Conservation (phyloP, 2,113 vertebrate genomes). For the Perccottus glenii region DNA sequence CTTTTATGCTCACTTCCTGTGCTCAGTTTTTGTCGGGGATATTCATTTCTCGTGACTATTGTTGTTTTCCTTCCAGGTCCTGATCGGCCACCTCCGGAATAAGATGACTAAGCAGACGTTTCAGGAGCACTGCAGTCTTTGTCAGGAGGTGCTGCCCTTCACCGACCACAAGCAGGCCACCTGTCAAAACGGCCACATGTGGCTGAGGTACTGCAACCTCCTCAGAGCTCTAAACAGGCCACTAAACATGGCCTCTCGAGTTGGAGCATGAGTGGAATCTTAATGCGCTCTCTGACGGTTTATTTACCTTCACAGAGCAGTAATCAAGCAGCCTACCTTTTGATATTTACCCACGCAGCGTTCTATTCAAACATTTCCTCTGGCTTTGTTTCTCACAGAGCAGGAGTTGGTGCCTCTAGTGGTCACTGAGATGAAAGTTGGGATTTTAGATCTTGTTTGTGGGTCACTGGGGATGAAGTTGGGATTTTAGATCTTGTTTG, state of each 20-base stretch:
- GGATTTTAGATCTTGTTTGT: too few species aligned
- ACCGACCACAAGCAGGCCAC: conserved; percentile 85
- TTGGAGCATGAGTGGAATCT: conserved; percentile 42
- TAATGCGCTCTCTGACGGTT: conserved; percentile 47
- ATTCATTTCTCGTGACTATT: too few species aligned
- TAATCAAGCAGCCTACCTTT: conserved; percentile 64
- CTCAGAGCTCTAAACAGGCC: not conserved
- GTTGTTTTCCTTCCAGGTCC: conserved; percentile 80
- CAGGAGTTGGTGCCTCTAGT: conserved; percentile 49
- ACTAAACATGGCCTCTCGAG: conserved; percentile 11
- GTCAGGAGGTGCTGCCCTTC: conserved; percentile 91
- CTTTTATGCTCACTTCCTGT: too few species aligned
- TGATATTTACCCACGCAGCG: conserved; percentile 70
- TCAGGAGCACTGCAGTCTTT: conserved; percentile 91
- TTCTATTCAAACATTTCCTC: conserved; percentile 45
- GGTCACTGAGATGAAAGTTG: conserved; percentile 27
- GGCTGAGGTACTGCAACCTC: conserved; percentile 85
- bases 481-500: too few species aligned
- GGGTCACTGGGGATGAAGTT: too few species aligned
- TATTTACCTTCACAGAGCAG: conserved; percentile 60
- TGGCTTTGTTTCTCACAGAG: conserved; percentile 14
- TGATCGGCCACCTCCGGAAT: conserved; percentile 94
- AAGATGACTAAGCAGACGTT: conserved; percentile 98
- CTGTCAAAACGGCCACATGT: conserved; percentile 93
- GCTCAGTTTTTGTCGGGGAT: too few species aligned